Evolutionary conservation across 2,113 vertebrate species (phyloP).

Genomic region (Spea multiplicata): DNA sequence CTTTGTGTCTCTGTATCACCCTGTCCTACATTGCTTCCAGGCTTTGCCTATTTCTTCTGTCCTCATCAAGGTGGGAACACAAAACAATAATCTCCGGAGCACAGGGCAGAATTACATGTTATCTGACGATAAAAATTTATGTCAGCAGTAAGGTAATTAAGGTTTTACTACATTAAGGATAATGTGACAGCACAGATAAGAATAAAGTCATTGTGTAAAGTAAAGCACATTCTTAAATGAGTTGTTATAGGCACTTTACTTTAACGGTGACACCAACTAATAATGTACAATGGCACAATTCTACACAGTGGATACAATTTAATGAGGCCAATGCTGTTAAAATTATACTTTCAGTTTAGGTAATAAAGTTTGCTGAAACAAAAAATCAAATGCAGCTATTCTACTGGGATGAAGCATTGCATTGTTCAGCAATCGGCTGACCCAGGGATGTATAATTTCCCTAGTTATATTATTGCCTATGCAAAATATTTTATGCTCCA

Average conservation of each 20-base stretch:
- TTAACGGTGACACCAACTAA: neutral
- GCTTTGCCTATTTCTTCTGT: neutral
- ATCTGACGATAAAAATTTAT: neutral
- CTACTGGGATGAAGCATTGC: too few species aligned
- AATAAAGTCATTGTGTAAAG: neutral
- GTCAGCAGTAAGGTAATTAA: constrained; percentile 6
- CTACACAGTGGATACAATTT: neutral
- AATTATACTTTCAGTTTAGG: neutral
- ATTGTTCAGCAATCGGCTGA: too few species aligned
- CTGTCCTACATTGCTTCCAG: constrained; percentile 13
- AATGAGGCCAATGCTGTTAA: neutral
- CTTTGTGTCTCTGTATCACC: too few species aligned
- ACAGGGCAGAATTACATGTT: constrained; percentile 1
- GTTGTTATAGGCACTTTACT: neutral
- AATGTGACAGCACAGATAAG: neutral
- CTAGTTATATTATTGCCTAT: too few species aligned
- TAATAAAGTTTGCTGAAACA: neutral
- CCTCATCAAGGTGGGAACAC: neutral
- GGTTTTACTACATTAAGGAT: neutral
- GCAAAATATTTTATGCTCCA: too few species aligned
- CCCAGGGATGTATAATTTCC: too few species aligned
- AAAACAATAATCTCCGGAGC: neutral
- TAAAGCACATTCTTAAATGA: neutral
- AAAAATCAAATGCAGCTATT: too few species aligned
- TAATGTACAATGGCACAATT: neutral